Evolutionary conservation across 2,113 vertebrate genomes (phyloP).

Genomic region (Micronycteris hirsuta): DNA sequence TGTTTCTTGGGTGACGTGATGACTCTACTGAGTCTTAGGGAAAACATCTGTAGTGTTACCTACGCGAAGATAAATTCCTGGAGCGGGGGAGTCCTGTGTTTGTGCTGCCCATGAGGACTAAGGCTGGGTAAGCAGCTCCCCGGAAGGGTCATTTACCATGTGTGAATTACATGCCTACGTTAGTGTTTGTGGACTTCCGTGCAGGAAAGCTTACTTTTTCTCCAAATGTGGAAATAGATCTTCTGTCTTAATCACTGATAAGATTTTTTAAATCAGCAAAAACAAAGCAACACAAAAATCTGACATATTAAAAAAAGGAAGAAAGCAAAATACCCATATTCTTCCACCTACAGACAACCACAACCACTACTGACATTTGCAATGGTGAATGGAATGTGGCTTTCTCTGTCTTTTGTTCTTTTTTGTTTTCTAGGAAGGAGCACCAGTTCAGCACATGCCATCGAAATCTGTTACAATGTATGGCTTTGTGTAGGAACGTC

Average conservation of each 20-base stretch:
- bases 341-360: neutral
- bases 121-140: neutral
- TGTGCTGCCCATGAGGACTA: neutral
- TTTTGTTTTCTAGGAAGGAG: neutral
- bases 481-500: neutral
- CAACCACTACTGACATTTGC: neutral
- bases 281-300: neutral
- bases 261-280: neutral
- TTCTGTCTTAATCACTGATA: neutral
- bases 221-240: neutral
- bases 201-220: neutral
- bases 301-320: neutral
- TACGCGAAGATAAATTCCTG: neutral
- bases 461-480: neutral
- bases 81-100: accelerated
- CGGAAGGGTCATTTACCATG: accelerated
- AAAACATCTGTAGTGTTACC: neutral
- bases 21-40: neutral
- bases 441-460: neutral
- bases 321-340: neutral
- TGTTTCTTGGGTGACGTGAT: neutral
- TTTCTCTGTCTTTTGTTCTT: neutral
- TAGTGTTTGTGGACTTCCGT: neutral
- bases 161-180: neutral
- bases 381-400: neutral